Evolutionary conservation across 1,140 invertebrate species (phyloP), one percentile per base, ranked within the genome.

Genomic region (Scaptodrosophila lebanonensis): DNA sequence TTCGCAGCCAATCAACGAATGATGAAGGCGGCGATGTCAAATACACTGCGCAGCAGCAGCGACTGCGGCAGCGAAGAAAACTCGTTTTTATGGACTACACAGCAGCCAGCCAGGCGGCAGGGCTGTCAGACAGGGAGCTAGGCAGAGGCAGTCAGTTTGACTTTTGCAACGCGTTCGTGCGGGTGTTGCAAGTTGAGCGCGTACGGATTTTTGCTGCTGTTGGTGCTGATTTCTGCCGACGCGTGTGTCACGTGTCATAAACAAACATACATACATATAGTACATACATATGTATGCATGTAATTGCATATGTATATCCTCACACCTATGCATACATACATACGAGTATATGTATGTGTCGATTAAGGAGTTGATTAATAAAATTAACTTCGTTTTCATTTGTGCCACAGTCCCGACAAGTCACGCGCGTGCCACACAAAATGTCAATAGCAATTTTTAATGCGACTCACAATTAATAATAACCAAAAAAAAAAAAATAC

Each of bases 121-220:
- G 13, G 29, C n/a, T n/a, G n/a, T n/a, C n/a, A n/a, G n/a, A n/a
- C n/a, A n/a, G n/a, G n/a, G n/a, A n/a, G n/a, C n/a, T n/a, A n/a
- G n/a, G n/a, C n/a, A n/a, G n/a, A n/a, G n/a, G n/a, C n/a, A n/a
- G n/a, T 72, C 79, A 84, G 79, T 84, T 84, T 66, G 73, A 73
- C 53, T 79, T 70, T 52, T 73, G 64, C 70, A 59, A 66, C 66
- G 79, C 66, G 72, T 66, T 67, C 69, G 79, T 79, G 69, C 79
- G 79, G 79, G 63, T 83, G 79, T 49, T 43, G 45, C 40, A 65
- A 54, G 38, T 35, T 36, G 8, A 9, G 13, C 25, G 17, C 30
- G 42, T 51, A 33, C 20, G 59, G 50, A 58, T 38, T 38, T 44
- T 36, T 52, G 57, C 43, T 54, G 59, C 32, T 29, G 25, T 29